A percentile compares a stretch with the other conserved stretches of the same genome.
These are phyloP conservation scores for Antechinus stuartii DNA, from an alignment of 2,113 vertebrate species.

Conservation along the genomic window DNA sequence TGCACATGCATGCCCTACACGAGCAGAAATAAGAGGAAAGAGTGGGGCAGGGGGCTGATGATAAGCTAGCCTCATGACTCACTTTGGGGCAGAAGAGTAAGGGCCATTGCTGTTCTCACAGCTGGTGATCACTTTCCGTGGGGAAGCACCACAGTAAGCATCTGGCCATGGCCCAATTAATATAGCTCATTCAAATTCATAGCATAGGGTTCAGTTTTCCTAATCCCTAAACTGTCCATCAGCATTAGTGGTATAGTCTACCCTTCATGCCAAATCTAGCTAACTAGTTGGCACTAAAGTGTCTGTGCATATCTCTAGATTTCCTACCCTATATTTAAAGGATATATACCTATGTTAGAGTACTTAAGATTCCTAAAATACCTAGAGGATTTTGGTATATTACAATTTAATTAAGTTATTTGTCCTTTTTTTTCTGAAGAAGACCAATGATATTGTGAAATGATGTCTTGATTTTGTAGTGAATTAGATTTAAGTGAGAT, in stretches of 20 bases:
- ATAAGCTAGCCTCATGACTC: background rate
- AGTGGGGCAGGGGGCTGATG: background rate
- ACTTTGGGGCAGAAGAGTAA: background rate
- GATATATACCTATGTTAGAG: background rate
- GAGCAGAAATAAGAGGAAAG: background rate
- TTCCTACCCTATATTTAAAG: background rate
- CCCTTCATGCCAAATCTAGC: background rate
- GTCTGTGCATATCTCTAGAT: background rate
- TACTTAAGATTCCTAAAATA: conserved; percentile 37
- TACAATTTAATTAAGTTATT: background rate
- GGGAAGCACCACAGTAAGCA: background rate
- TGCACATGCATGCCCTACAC: no score
- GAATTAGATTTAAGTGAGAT: background rate
- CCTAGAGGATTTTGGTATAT: conserved; percentile 11
- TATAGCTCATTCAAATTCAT: background rate
- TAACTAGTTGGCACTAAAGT: background rate
- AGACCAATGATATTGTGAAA: background rate
- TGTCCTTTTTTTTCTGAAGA: background rate
- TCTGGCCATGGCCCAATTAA: background rate
- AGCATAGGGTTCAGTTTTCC: background rate
- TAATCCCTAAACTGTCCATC: conserved; percentile 14
- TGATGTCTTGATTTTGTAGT: background rate
- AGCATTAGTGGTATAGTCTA: conserved; percentile 25
- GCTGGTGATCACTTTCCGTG: background rate
- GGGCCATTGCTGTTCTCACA: background rate